Conservation (phyloP, 1,140 invertebrate genomes). For the Drosophila aff. region DNA sequence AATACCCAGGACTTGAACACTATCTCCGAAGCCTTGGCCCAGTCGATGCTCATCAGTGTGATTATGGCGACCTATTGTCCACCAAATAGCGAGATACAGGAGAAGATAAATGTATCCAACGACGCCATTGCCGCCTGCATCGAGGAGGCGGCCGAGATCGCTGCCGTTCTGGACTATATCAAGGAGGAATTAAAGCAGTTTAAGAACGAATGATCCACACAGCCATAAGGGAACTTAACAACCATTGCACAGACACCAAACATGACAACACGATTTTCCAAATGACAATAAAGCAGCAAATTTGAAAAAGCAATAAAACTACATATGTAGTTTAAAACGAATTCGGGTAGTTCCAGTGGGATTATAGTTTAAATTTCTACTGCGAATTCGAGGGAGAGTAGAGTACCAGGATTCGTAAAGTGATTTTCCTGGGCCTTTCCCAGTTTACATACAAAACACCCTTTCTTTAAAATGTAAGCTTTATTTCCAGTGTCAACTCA, state of each 20-base stretch:
- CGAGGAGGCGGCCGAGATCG: neutral
- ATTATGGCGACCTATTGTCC: neutral
- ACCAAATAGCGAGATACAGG: neutral
- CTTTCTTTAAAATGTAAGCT: slow-evolving; percentile 32
- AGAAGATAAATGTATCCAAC: neutral
- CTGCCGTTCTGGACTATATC: neutral
- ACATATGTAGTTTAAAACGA: neutral
- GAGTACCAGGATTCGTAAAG: neutral
- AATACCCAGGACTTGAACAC: neutral
- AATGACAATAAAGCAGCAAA: neutral
- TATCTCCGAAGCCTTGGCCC: neutral
- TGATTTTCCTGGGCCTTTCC: no score
- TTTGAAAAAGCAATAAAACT: neutral
- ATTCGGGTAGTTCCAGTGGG: neutral
- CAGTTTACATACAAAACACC: no score
- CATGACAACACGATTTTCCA: neutral
- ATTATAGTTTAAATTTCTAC: no score
- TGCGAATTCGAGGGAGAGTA: neutral
- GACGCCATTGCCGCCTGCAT: neutral
- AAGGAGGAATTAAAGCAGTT: neutral
- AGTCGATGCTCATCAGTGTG: neutral
- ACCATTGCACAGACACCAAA: no score
- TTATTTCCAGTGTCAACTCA: slow-evolving; percentile 29
- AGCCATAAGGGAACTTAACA: neutral
- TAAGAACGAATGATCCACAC: neutral